These are phyloP conservation scores for Oceanites oceanicus DNA, from an alignment of 2,113 vertebrate species.

Conservation along the genomic window DNA sequence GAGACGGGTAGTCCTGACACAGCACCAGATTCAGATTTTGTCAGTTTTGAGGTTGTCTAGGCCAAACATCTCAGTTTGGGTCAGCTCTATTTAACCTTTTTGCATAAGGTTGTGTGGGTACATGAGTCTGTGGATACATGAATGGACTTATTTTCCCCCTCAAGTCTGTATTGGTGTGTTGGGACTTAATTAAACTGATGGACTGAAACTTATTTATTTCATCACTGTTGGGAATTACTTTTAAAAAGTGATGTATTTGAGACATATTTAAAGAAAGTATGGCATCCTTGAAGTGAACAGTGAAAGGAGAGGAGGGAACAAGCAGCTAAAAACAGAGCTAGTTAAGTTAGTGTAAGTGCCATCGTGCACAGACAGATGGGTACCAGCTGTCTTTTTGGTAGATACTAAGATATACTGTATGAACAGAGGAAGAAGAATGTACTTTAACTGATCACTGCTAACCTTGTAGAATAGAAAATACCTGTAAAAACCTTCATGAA, in stretches of 20 bases:
- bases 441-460: neutral
- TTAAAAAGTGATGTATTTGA: neutral
- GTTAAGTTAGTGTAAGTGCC: neutral
- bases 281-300: constrained; percentile 21
- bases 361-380: constrained; percentile 2
- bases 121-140: too few species aligned
- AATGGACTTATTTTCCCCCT: neutral
- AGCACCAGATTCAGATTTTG: neutral
- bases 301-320: neutral
- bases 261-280: neutral
- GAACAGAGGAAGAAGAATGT: neutral
- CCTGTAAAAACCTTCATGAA: neutral
- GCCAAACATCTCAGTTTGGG: neutral
- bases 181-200: neutral
- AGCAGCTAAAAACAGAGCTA: constrained; percentile 8
- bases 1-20: neutral
- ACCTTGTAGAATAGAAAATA: neutral
- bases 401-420: neutral
- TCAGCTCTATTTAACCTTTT: neutral
- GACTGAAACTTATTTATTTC: neutral
- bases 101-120: neutral
- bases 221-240: neutral
- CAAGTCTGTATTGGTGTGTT: neutral
- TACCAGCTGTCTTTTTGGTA: constrained; percentile 15
- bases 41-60: neutral